phyloP scores from a whole-genome alignment of 1,140 invertebrate species.

The Antheraea pernyi region DNA sequence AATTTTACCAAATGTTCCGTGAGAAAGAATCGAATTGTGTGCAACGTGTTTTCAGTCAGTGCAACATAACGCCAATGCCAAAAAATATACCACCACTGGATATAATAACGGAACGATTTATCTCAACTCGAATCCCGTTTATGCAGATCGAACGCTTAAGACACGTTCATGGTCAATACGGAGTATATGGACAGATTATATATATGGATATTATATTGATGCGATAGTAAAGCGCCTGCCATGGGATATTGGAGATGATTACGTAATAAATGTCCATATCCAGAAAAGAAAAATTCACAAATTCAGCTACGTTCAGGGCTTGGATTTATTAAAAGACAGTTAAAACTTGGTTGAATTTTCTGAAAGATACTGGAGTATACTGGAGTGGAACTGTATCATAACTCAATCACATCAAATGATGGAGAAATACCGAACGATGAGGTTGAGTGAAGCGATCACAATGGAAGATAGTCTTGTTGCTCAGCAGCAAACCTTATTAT shows the following conservation, averaged over 20 bases:
- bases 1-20: too few species aligned
- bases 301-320: constrained; percentile 19
- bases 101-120: constrained; percentile 6
- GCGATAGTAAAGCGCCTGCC: constrained; percentile 28
- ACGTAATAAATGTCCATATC: constrained; percentile 27
- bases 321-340: constrained; percentile 22
- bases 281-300: constrained; percentile 25
- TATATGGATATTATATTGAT: constrained; percentile 28
- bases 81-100: neutral
- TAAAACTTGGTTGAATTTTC: constrained; percentile 28
- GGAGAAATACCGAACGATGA: too few species aligned
- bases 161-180: constrained; percentile 22
- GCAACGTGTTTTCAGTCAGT: too few species aligned
- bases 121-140: constrained; percentile 23
- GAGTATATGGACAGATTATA: constrained; percentile 28
- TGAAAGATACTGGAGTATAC: constrained; percentile 24
- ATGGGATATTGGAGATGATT: constrained; percentile 27
- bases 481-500: constrained; percentile 27
- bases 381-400: too few species aligned
- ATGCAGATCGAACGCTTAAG: constrained; percentile 21
- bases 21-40: too few species aligned
- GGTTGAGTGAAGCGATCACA: constrained; percentile 21
- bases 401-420: too few species aligned
- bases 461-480: constrained; percentile 25
- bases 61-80: too few species aligned